Percentiles rank a stretch among this genome's conserved stretches.
Evolutionary conservation across 2,113 vertebrate genomes (phyloP).

Genomic region (Peromyscus maniculatus): DNA sequence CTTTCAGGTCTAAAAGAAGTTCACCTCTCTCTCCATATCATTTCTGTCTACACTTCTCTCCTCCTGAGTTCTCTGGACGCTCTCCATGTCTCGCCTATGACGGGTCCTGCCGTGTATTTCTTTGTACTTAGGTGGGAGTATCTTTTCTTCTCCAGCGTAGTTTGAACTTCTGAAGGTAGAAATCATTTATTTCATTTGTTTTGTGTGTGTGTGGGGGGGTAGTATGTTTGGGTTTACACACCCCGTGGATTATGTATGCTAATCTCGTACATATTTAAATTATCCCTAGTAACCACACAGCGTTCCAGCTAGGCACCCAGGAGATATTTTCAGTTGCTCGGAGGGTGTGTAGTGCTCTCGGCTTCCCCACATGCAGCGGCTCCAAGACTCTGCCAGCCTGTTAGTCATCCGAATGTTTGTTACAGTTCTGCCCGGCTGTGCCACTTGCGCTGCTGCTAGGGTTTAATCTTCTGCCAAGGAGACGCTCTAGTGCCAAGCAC

Average conservation of each 20-base stretch:
- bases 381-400: background rate
- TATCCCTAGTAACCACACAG: background rate
- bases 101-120: background rate
- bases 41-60: background rate
- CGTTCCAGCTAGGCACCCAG: background rate
- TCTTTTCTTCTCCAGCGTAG: background rate
- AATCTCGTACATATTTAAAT: background rate
- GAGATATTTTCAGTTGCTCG: background rate
- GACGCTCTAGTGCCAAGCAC: background rate
- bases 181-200: background rate
- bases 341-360: background rate
- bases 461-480: conserved; percentile 1
- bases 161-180: background rate
- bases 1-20: background rate
- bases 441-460: background rate
- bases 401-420: background rate
- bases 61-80: background rate
- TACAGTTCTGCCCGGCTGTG: background rate
- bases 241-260: background rate
- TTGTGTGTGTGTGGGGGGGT: too few relatives aligned
- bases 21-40: background rate
- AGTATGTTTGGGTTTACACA: background rate
- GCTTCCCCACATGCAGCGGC: background rate
- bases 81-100: background rate
- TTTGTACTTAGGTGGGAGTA: conserved; percentile 33